phyloP scores from a whole-genome alignment of 30 jellyfish, hydroid and myxozoan species.

The Clytia hemisphaerica region DNA sequence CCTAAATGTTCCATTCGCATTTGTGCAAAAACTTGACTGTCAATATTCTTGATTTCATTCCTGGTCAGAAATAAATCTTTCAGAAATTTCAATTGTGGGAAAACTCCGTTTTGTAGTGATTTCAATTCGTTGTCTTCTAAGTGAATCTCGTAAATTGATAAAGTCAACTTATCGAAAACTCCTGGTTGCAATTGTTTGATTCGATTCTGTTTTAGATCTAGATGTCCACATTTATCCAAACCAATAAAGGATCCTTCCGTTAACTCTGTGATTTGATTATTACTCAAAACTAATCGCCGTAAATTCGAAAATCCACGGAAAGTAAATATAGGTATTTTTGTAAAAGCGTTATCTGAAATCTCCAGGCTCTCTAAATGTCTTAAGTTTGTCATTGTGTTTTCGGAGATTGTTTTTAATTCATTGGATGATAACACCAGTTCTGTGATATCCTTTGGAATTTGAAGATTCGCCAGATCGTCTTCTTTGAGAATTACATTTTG shows the following conservation, averaged over 20 bases:
- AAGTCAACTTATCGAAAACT: not conserved
- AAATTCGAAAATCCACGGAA: conserved; percentile 1
- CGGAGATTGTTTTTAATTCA: not conserved
- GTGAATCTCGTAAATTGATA: not conserved
- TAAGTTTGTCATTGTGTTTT: not conserved
- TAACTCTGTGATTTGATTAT: not conserved
- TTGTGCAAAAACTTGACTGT: not conserved
- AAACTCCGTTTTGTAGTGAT: not conserved
- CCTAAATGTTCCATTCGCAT: not conserved
- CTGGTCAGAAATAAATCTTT: not conserved
- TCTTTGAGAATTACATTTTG: not conserved
- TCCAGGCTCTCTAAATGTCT: not conserved
- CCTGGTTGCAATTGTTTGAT: conserved; percentile 1
- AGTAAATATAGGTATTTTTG: not conserved
- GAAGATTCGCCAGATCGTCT: not conserved
- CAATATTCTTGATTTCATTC: not conserved
- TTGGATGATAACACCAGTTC: not conserved
- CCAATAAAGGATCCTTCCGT: not conserved
- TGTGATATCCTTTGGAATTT: not conserved
- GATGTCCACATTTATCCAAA: not conserved
- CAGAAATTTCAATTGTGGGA: conserved; percentile 7
- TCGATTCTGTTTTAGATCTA: not conserved
- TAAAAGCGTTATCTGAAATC: not conserved
- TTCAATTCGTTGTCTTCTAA: not conserved
- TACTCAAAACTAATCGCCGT: conserved; percentile 3